Base-by-base conservation (phyloP, 2,888 invertebrate species). In the Cabera pusaria region DNA sequence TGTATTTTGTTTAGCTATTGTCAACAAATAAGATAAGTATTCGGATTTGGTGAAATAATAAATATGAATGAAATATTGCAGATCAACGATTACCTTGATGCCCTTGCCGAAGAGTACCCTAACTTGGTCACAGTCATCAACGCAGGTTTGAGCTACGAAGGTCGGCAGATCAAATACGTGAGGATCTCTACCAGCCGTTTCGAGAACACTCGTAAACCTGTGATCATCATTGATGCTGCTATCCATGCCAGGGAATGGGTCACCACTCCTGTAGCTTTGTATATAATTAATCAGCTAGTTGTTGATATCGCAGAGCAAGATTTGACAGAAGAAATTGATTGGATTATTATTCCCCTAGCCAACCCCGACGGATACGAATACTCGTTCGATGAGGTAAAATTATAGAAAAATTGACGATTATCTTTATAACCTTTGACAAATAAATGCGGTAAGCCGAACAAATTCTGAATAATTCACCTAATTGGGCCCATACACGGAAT, bases 301-400 rank as follows among this genome's bases (percentile, higher is more conserved):
- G 90, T 90, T 20, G 91, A 93, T 53, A 64, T 84, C 10, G 74
- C 61, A 1, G 90, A 91, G 53, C 63, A 60, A 0, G 54, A 72
- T 8, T 62, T 94, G 5, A 79, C 91, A 6, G 78, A 91, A 4
- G 67, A 79, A 10, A 85, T 93, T 26, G 93, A 94, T 64, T 94
- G 93, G 92, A 80, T 90, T 54, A 90, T 93, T 42, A 77, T 94
- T 16, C 94, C 95, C 0, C 66, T 92, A 21, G 78, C 91, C 6
- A 95, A 95, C 69, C 94, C 94, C 5, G 95, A 95, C 63, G 94
- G 95, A n/a, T 95, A 94, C 55, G 92, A 91, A 59, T 93, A 90
- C 72, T 89, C 92, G 0, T 88, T 90, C 42, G 71, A 82, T 1
- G 72, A 69, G 64, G 91, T 90, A 77, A 77, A 68, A 16, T 19